Base-by-base conservation (phyloP, 2,888 invertebrate genomes). In the Pheosia gnoma region DNA sequence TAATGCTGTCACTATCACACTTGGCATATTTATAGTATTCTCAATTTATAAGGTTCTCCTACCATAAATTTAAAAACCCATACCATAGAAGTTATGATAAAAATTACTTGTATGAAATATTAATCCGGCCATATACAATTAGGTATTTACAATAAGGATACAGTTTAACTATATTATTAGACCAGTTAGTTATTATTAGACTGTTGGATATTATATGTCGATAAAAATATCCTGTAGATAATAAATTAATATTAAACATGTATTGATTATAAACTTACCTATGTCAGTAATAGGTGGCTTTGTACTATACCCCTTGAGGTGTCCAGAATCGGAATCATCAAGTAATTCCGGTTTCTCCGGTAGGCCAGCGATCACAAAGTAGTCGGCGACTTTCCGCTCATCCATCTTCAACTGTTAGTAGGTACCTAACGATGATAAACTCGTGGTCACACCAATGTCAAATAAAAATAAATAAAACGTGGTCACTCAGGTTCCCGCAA, bases 301-400 rank as follows among this genome's bases (percentile, higher is more conserved):
- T 74, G 96, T 95, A 85, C 96, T 95, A 83, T 96, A 96, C 78
- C 96, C 96, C 85, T 97, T 97, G 57, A 98, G 95, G 82, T 97
- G 96, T 43, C 96, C 96, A 67, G 96, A 96, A 85, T 97, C 97
- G 66, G 97, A 97, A 77, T 96, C 96, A 83, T 97, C 96, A 59
- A 97, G 93, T 63, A 96, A 94, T 81, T 97, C 96, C 41, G 97
- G 96, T 81, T 96, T 95, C 68, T 97, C 96, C 13, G 98, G 97
- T 86, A 99, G 94, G 41, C 99, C 99, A 83, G 99, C 99, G 67
- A 99, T 97, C 74, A 99, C 98, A 94, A 99, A 99, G 93, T 99
- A 99, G 94, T 99, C 99, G 38, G 98, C 99, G 69, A 99, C 97
- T 88, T 97, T 95, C 83, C 96, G 95, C 80, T 97, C 97, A 85